Base-by-base conservation (phyloP, 2,113 vertebrate genomes). In the Sturnus vulgaris region DNA sequence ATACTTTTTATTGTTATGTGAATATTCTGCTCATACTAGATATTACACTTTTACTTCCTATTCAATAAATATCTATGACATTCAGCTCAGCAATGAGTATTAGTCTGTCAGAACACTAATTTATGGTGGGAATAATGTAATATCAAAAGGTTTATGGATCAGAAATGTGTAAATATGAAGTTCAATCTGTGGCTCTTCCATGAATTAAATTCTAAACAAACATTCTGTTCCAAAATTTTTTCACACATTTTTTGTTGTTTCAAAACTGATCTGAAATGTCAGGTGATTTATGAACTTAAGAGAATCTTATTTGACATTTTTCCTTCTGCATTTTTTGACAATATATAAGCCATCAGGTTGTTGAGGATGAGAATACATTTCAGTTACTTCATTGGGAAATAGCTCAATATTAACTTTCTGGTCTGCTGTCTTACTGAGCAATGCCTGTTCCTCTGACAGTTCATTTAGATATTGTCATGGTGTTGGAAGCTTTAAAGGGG, bases 401-500 rank as follows among this genome's bases (percentile, higher is more conserved):
- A 94, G 89, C 92, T 97, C 94, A 94, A 72, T 87, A 92, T 97
- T 96, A 97, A 96, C 94, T 96, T 97, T 96, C 95, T 96, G 92
- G 78, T 94, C 94, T 93, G 93, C 92, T 96, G 94, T 97, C 77
- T 92, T 87, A 95, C 85, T 96, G 97, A 97, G 95, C 92, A 93
- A 94, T 96, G 95, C 95, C 86, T 94, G 92, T 88, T 97, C 82
- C 72, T 92, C 89, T 92, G 95, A 91, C 97, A 97, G 93, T 98
- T 97, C 97, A 98, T 97, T 97, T 97, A 97, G 95, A 95, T 95
- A 94, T 95, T 97, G 97, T 96, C 97, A 96, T 97, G 95, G 92
- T 96, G 86, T 88, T 95, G 72, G 49, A 72, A 97, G 94, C 90
- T 90, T 96, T 95, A 97, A 96, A 96, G 95, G 96, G 97, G 96